phyloP scores from a whole-genome alignment of 30 jellyfish, hydroid and myxozoan genomes.

The Turritopsis dohrnii region DNA sequence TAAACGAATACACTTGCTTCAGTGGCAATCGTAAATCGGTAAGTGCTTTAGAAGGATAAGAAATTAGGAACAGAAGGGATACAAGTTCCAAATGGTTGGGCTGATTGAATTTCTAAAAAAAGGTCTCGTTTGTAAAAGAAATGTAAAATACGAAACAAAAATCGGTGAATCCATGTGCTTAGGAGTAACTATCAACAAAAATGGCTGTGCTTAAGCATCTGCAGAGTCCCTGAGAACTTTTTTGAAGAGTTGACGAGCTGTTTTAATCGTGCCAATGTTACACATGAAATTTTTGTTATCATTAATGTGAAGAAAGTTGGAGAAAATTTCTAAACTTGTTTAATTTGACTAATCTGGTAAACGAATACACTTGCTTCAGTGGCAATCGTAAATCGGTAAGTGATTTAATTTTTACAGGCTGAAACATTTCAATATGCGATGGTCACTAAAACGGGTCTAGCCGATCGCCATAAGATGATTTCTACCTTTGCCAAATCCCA shows the following conservation, averaged over 20 bases:
- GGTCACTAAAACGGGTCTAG: background rate
- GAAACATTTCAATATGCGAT: background rate
- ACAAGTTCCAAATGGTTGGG: background rate
- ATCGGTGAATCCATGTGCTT: background rate
- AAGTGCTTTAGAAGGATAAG: too few relatives aligned
- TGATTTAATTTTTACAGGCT: background rate
- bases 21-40: too few relatives aligned
- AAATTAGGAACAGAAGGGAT: background rate
- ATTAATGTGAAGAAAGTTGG: background rate
- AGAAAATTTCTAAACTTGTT: background rate
- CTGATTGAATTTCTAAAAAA: background rate
- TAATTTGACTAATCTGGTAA: background rate
- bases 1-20: too few relatives aligned
- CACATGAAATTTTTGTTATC: background rate
- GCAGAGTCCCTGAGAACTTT: background rate
- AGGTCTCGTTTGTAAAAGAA: background rate
- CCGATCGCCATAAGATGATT: background rate
- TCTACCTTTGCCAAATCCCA: too few relatives aligned
- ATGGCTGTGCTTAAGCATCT: background rate
- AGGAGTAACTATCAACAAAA: background rate
- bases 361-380: background rate
- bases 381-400: background rate
- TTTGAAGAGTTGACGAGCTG: background rate
- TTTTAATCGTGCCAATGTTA: background rate
- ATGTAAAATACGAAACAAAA: background rate